These are phyloP conservation scores for Bagarius yarrelli DNA, from an alignment of 2,113 vertebrate species.

Conservation along the genomic window DNA sequence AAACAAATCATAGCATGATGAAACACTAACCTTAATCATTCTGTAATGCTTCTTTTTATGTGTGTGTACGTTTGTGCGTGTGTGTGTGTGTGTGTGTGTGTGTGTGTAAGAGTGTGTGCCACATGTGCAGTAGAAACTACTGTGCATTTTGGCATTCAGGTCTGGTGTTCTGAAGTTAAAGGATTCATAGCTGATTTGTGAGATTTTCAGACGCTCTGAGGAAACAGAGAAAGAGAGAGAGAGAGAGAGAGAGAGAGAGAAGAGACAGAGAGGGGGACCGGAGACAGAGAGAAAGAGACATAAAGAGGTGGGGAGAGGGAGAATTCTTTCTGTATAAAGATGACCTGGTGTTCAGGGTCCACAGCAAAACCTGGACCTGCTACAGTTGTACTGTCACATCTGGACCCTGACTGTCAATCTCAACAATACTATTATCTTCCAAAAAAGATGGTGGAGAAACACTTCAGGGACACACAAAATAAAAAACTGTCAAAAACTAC, in stretches of 20 bases:
- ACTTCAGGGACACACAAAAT: too few species aligned
- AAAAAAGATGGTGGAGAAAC: too few species aligned
- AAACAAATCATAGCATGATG: slow-evolving; percentile 26
- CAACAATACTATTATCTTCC: too few species aligned
- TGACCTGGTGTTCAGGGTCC: too few species aligned
- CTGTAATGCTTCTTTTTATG: slow-evolving; percentile 31
- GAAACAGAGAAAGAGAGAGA: neutral
- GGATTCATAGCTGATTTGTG: slow-evolving; percentile 46
- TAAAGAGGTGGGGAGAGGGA: slow-evolving; percentile 6
- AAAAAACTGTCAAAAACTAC: too few species aligned
- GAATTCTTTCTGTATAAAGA: too few species aligned
- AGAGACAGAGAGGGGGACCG: neutral
- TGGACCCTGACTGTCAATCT: too few species aligned
- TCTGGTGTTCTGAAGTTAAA: slow-evolving; percentile 45
- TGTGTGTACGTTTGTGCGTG: slow-evolving; percentile 2
- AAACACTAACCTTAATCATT: slow-evolving; percentile 17
- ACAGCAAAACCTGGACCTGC: too few species aligned
- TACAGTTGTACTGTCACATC: too few species aligned
- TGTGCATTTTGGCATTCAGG: slow-evolving; percentile 26
- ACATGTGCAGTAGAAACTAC: slow-evolving; percentile 38
- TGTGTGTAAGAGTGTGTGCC: slow-evolving; percentile 25
- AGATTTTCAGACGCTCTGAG: slow-evolving; percentile 19
- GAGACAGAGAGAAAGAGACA: slow-evolving; percentile 13
- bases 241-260: neutral
- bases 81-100: neutral